Evolutionary conservation across 2,113 vertebrate genomes (phyloP), one percentile per base, ranked within the genome.

Genomic region (Triplophysa tibetana): DNA sequence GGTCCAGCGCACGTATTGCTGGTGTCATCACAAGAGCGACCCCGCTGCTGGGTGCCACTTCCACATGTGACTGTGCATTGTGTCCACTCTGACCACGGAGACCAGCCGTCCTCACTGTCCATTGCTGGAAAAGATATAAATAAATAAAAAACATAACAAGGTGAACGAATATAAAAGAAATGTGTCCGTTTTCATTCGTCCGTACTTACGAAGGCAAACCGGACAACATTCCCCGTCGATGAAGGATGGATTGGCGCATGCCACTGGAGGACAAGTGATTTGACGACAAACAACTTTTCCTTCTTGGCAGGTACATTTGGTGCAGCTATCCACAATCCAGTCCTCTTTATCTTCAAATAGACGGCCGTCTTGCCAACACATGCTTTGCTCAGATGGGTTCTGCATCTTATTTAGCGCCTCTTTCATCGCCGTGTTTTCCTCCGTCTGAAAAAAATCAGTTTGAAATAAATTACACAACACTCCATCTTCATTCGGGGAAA

Each of bases 71-170:
- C 92, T 0, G 98, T 97, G 77, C 98, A 99, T 79, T 97, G 89
- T 0, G 98, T 99, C 98, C 98, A 99, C 80, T 99, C 97, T 0
- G 98, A 96, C 98, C 98, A 99, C 0, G 95, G 96, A 24, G 98
- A 99, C 98, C 98, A 99, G 77, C 94, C 96, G 0, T 96, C 94
- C 52, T 95, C 93, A 0, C 91, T 83, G 43, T 94, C 95, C 48
- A 89, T 93, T 93, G 80, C 81, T 82, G 56, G 10, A 38, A 38
- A 33, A 38, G 6, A 38, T 38, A 38, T 10, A 81, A n/a, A 75
- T 58, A 66, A 29, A 81, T 17, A 70, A 9, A 70, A 9, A 74
- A 11, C 21, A 69, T 48, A n/a, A 33, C 48, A 8, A 52, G 23
- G 62, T 24, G 4, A 66, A 73, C 62, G 26, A 41, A 58, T 19